These are phyloP conservation scores for Pitangus sulphuratus DNA, from an alignment of 2,797 vertebrate species.

Conservation along the genomic window DNA sequence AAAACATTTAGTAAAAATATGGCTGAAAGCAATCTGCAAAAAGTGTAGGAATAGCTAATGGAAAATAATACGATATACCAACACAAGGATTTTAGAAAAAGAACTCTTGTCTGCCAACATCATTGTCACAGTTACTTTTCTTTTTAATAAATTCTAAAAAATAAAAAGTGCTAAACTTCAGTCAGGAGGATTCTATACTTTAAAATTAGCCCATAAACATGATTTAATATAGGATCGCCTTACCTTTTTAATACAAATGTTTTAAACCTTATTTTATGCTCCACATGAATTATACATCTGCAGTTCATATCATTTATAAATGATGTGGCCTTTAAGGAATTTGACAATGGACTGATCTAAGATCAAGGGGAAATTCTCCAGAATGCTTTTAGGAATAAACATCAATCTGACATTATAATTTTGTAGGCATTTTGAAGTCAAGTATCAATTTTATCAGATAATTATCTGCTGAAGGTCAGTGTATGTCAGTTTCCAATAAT, in stretches of 20 bases:
- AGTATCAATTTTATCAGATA: constrained; percentile 53
- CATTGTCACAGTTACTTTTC: constrained; percentile 2
- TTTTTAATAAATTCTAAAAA: constrained; percentile 25
- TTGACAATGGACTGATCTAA: constrained; percentile 35
- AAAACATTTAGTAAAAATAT: constrained; percentile 54
- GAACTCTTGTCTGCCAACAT: constrained; percentile 12
- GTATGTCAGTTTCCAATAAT: constrained; percentile 4
- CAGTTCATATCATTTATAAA: constrained; percentile 32
- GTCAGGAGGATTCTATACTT: not conserved
- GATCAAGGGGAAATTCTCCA: not conserved
- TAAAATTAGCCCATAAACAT: constrained; percentile 24
- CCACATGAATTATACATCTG: constrained; percentile 44
- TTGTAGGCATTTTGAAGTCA: constrained; percentile 29
- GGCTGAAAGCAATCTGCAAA: constrained; percentile 37
- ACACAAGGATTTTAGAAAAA: constrained; percentile 27
- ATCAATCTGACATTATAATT: constrained; percentile 29
- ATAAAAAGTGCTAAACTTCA: not conserved
- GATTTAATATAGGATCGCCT: constrained; percentile 29
- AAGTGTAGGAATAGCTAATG: constrained; percentile 21
- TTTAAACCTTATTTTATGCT: constrained; percentile 41
- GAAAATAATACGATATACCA: constrained; percentile 51
- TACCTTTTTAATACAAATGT: constrained; percentile 27
- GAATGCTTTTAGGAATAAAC: constrained; percentile 35
- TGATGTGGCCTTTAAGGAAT: constrained; percentile 52
- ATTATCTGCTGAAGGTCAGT: constrained; percentile 20